These are phyloP conservation scores for Thymelicus lineola DNA, from an alignment of 2,888 invertebrate species.

Conservation along the genomic window DNA sequence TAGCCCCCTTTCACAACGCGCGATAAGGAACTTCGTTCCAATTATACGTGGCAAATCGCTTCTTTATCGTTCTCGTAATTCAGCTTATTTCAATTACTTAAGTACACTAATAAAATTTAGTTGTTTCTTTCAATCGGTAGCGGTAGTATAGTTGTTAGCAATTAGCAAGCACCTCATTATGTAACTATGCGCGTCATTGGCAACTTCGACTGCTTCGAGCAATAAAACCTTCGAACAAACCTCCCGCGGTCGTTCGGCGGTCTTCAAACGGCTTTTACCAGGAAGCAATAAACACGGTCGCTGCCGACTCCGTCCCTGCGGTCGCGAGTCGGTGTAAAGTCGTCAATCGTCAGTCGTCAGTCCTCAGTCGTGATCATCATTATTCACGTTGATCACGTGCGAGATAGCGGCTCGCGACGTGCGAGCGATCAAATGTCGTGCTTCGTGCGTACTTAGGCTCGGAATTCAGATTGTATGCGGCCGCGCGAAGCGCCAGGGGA, in stretches of 20 bases:
- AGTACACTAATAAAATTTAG: no score
- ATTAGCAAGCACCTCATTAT: conserved; percentile 1
- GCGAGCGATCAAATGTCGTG: background rate
- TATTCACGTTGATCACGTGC: conserved; percentile 19
- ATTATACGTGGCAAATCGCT: no score
- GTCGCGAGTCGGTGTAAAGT: conserved; percentile 3
- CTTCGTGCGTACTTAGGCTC: background rate
- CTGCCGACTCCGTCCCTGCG: conserved; percentile 3
- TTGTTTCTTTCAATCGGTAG: no score
- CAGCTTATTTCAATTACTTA: no score
- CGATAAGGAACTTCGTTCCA: no score
- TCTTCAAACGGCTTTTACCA: conserved; percentile 24
- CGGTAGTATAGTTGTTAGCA: no score
- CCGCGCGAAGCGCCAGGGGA: background rate
- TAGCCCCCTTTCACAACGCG: no score
- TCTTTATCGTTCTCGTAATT: no score
- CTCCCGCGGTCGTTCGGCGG: conserved; percentile 10
- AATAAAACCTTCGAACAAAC: conserved; percentile 2
- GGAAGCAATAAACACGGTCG: conserved; percentile 18
- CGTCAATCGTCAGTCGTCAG: background rate
- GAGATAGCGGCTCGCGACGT: conserved; percentile 2
- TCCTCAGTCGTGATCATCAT: conserved; percentile 15
- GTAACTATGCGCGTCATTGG: background rate
- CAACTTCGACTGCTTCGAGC: background rate
- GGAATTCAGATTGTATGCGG: background rate